A percentile compares a stretch with the other conserved stretches of the same genome.
These are phyloP conservation scores for Crocallis elinguaria DNA, from an alignment of 2,888 invertebrate genomes.

Conservation along the genomic window DNA sequence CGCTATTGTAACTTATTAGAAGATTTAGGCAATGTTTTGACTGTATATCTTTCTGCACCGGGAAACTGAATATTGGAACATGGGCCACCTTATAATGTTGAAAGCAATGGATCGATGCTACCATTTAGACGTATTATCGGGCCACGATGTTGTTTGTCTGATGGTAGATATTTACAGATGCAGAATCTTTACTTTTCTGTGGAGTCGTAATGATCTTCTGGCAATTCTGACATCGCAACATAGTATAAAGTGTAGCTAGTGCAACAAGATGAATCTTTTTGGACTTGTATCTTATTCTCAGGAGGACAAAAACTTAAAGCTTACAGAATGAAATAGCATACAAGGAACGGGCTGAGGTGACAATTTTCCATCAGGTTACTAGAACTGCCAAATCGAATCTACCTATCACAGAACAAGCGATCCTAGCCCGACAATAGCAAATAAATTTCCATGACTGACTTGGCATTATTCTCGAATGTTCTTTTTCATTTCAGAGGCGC, in stretches of 20 bases:
- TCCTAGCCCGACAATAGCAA: constrained; percentile 59
- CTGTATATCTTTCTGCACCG: constrained; percentile 15
- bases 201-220: not conserved
- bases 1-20: too few species aligned
- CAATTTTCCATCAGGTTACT: constrained; percentile 2
- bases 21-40: not conserved
- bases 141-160: constrained; percentile 60
- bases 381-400: constrained; percentile 17
- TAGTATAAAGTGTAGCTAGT: too few species aligned
- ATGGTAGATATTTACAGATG: constrained; percentile 48
- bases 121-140: constrained; percentile 63
- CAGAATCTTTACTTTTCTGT: constrained; percentile 7
- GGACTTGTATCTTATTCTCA: not conserved
- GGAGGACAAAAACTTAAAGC: not conserved
- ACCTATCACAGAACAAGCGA: constrained; percentile 47
- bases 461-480: constrained; percentile 81
- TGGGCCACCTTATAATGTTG: constrained; percentile 45
- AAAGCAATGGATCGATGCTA: constrained; percentile 72
- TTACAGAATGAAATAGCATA: not conserved
- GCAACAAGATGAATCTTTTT: too few species aligned
- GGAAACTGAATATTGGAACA: constrained; percentile 75
- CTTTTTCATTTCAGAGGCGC: constrained; percentile 85
- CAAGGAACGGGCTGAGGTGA: not conserved
- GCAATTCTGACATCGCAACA: too few species aligned
- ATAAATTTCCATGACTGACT: constrained; percentile 84